phyloP scores from a whole-genome alignment of 2,888 invertebrate genomes.

The Tetheella fluctuosa region DNA sequence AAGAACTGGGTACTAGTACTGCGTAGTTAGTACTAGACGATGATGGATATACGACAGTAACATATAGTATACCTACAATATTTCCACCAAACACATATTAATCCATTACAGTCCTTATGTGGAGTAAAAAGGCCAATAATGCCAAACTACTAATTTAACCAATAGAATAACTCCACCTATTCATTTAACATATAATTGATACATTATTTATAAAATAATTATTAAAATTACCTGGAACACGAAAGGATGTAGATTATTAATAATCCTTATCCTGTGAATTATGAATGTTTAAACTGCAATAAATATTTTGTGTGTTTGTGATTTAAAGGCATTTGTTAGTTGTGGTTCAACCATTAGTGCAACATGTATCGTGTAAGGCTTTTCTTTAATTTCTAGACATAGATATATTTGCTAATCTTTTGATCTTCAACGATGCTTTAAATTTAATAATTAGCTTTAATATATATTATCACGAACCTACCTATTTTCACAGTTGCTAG shows the following conservation, averaged over 20 bases:
- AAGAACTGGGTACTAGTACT: no score
- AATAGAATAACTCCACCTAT: slow-evolving; percentile 30
- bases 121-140: background rate
- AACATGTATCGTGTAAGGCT: slow-evolving; percentile 50
- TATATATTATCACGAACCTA: background rate
- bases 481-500: slow-evolving; percentile 33
- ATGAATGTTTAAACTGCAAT: background rate
- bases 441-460: no score
- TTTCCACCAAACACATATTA: no score
- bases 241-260: background rate
- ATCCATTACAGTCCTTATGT: no score
- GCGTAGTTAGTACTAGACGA: no score
- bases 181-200: slow-evolving; percentile 4
- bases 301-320: background rate
- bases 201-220: background rate
- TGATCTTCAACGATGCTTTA: no score
- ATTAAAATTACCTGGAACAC: background rate
- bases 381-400: background rate
- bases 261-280: slow-evolving; percentile 2
- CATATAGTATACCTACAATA: no score
- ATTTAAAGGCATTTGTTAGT: slow-evolving; percentile 25
- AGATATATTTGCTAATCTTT: no score
- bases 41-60: no score
- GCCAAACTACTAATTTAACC: slow-evolving; percentile 15
- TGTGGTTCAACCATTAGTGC: slow-evolving; percentile 23